Base-by-base conservation (phyloP, 2,888 invertebrate genomes). In the Sphaeridia pumilis region DNA sequence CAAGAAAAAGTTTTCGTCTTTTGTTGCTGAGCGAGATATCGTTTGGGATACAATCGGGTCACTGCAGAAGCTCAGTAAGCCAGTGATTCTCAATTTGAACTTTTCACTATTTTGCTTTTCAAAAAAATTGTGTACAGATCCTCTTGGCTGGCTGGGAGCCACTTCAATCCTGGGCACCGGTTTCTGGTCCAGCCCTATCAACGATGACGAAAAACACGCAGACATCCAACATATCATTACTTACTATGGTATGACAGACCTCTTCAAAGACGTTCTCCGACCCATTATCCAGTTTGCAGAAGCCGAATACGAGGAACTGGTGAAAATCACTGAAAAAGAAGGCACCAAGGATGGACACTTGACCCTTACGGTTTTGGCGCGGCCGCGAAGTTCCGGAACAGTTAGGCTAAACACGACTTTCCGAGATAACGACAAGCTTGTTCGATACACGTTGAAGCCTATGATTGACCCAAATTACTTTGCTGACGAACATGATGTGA, bases 11-110 rank as follows among this genome's bases (percentile, higher is more conserved):
- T 20, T 27, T 12, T 43, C 50, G 1, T 54, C 54, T 2, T 3
- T 42, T 12, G 22, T 54, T 2, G 20, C 28, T 1, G 54, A 54
- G 17, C 24, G 54, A 31, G 54, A 54, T 42, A 12, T 50, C 2
- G 20, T 46, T 26, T 12, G 20, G 3, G 54, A 49, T 17, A 14
- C 31, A 31, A 10, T 31, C 31, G 7, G 31, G 31, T 14, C 7
- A 31, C 31, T 31, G 31, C 31, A 10, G 31, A 31, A 10, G 14
- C n/a, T n/a, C n/a, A n/a, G n/a, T n/a, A n/a, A n/a, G n/a, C n/a
- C n/a, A n/a, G n/a, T n/a, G n/a, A n/a, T n/a, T n/a, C n/a, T n/a
- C n/a, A n/a, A n/a, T n/a, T n/a, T n/a, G n/a, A n/a, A n/a, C n/a
- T n/a, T n/a, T n/a, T n/a, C n/a, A n/a, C n/a, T n/a, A n/a, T n/a